Conservation (phyloP, 1,140 invertebrate genomes). For the Psix sp. region DNA sequence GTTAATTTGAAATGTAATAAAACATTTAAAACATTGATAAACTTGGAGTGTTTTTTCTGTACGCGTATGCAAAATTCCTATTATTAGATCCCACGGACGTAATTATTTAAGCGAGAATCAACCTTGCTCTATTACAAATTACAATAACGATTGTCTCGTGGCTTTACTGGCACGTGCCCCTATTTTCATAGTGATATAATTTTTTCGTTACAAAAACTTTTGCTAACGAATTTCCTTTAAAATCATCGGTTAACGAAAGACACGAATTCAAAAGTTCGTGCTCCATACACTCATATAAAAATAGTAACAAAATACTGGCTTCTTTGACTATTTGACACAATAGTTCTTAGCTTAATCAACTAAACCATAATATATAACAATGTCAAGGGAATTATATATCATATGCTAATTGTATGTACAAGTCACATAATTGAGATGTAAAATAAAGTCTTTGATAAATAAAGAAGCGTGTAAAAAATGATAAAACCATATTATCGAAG, state of each 20-base stretch:
- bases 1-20: conserved; percentile 39
- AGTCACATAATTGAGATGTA: too few species aligned
- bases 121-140: conserved; percentile 5
- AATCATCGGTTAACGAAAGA: too few species aligned
- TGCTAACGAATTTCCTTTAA: too few species aligned
- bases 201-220: conserved; percentile 3
- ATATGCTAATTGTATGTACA: too few species aligned
- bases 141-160: conserved; percentile 2
- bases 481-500: too few species aligned
- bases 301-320: conserved; percentile 44
- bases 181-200: not conserved
- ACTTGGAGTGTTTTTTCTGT: conserved; percentile 13
- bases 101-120: conserved; percentile 1
- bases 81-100: not conserved
- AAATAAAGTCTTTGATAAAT: too few species aligned
- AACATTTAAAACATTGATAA: conserved; percentile 50
- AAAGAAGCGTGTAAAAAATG: too few species aligned
- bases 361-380: conserved; percentile 2
- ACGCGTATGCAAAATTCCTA: not conserved
- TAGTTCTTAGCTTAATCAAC: not conserved
- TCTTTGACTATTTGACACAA: conserved; percentile 24
- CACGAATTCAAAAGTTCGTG: not conserved
- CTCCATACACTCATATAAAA: conserved; percentile 9
- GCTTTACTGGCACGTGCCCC: conserved; percentile 18
- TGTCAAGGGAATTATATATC: not conserved